Evolutionary conservation across 2,888 invertebrate genomes (phyloP).

Genomic region (Nephrotoma flavescens): DNA sequence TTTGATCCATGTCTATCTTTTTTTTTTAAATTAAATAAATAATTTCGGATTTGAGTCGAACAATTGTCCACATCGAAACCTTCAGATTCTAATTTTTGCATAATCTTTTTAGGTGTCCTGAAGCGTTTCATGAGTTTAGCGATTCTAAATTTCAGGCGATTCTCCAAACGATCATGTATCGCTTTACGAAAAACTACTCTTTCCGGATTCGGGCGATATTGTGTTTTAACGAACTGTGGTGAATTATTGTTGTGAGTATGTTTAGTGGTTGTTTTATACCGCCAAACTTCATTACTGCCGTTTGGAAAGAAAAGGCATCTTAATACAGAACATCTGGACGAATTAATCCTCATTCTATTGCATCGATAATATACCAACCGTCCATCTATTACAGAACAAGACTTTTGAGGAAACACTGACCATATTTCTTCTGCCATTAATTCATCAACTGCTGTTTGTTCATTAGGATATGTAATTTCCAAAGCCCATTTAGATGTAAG

Average conservation of each 20-base stretch:
- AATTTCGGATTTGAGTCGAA: neutral
- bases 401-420: neutral
- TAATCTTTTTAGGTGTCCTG: neutral
- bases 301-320: neutral
- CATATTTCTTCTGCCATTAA: neutral
- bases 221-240: neutral
- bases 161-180: neutral
- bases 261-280: neutral
- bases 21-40: neutral
- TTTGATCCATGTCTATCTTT: neutral
- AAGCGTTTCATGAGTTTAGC: neutral
- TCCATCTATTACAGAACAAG: neutral
- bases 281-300: neutral
- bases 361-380: neutral
- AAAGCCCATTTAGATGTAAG: too few species aligned
- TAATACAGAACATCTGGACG: neutral
- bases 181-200: neutral
- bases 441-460: neutral
- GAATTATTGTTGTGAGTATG: neutral
- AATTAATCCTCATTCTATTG: neutral
- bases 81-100: neutral
- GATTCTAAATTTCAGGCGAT: neutral
- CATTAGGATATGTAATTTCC: neutral
- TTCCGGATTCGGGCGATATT: neutral
- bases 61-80: neutral